These are phyloP conservation scores for Drosophila austrosaltans DNA, from an alignment of 2,888 invertebrate genomes.

Conservation along the genomic window DNA sequence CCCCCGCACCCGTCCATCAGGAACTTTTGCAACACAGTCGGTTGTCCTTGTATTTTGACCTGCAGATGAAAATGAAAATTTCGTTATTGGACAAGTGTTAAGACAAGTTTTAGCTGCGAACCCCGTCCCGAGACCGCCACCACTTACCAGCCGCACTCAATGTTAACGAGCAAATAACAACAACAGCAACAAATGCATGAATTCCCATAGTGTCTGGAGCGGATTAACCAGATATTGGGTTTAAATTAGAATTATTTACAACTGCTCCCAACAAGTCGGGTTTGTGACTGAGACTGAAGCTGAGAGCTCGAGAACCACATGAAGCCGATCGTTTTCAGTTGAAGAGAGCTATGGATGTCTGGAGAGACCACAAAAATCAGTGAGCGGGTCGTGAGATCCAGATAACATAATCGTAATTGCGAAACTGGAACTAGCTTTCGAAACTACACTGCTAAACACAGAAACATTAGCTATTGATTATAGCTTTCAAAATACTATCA, in stretches of 20 bases:
- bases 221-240: slow-evolving; percentile 41
- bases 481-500: not conserved
- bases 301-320: slow-evolving; percentile 1
- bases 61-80: slow-evolving; percentile 25
- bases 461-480: not conserved
- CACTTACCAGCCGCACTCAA: slow-evolving; percentile 53
- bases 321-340: not conserved
- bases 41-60: slow-evolving; percentile 37
- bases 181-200: slow-evolving; percentile 25
- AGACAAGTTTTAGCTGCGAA: slow-evolving; percentile 43
- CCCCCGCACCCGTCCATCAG: slow-evolving; percentile 31
- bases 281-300: slow-evolving; percentile 5
- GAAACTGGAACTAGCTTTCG: slow-evolving; percentile 9
- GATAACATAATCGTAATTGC: slow-evolving; percentile 40
- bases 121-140: slow-evolving; percentile 2
- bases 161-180: slow-evolving; percentile 48
- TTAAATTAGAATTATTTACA: slow-evolving; percentile 19
- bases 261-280: slow-evolving; percentile 16
- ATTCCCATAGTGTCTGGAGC: slow-evolving; percentile 40
- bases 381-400: slow-evolving; percentile 33
- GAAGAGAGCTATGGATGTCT: slow-evolving; percentile 14
- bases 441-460: not conserved
- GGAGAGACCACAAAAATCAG: slow-evolving; percentile 9
- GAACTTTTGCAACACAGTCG: slow-evolving; percentile 41
- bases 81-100: slow-evolving; percentile 10